These are phyloP conservation scores for Nysson spinosus DNA, from an alignment of 2,888 invertebrate genomes.

Conservation along the genomic window DNA sequence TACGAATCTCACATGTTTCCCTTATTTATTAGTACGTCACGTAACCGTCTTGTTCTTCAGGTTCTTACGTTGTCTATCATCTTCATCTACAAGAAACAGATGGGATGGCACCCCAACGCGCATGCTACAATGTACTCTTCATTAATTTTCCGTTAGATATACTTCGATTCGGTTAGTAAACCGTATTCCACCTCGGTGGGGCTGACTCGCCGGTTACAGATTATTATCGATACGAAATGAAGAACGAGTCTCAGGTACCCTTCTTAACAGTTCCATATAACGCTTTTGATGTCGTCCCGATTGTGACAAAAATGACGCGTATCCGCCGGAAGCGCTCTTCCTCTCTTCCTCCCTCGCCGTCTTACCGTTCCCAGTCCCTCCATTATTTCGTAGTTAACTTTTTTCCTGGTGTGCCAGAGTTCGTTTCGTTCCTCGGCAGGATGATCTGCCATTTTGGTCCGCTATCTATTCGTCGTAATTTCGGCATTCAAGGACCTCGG, in stretches of 20 bases:
- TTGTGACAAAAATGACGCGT: constrained; percentile 77
- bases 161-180: constrained; percentile 27
- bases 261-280: constrained; percentile 64
- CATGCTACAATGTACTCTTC: constrained; percentile 38
- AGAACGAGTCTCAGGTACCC: constrained; percentile 54
- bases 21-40: constrained; percentile 16
- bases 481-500: constrained; percentile 13
- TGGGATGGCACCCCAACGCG: constrained; percentile 29
- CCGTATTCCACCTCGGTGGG: constrained; percentile 37
- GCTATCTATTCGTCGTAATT: constrained; percentile 32
- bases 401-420: constrained; percentile 60
- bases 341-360: constrained; percentile 51
- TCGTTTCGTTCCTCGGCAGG: constrained; percentile 48
- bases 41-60: constrained; percentile 21
- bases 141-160: constrained; percentile 49
- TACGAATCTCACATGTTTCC: constrained; percentile 2
- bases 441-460: constrained; percentile 70
- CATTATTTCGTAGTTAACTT: constrained; percentile 72
- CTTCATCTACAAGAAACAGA: constrained; percentile 45
- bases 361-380: constrained; percentile 55
- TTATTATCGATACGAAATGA: constrained; percentile 75
- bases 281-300: constrained; percentile 73
- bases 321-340: constrained; percentile 75
- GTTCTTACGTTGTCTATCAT: constrained; percentile 36
- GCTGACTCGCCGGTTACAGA: constrained; percentile 70